These are phyloP conservation scores for Amphiura filiformis DNA, from an alignment of 35 echinoderm and acorn worm species.

Conservation along the genomic window DNA sequence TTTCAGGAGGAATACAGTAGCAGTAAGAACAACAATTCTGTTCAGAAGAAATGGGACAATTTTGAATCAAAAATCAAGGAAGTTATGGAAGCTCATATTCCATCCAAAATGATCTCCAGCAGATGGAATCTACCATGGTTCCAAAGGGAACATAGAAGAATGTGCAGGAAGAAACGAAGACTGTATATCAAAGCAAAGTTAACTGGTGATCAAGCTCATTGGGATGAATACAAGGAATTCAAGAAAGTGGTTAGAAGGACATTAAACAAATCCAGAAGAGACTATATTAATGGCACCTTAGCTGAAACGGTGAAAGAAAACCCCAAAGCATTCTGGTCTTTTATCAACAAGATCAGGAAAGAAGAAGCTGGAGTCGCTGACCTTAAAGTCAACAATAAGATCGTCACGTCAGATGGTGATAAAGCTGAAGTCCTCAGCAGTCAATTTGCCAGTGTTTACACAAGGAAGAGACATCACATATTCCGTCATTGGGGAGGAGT, in stretches of 20 bases:
- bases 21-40: not conserved
- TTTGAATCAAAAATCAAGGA: slow-evolving; percentile 7
- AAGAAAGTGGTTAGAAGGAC: not conserved
- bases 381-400: too few species aligned
- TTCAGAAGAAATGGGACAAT: slow-evolving; percentile 17
- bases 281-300: not conserved
- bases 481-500: not conserved
- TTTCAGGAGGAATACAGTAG: not conserved
- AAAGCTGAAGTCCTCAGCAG: too few species aligned
- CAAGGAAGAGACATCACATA: too few species aligned
- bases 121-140: slow-evolving; percentile 37
- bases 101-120: not conserved
- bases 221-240: slow-evolving; percentile 8
- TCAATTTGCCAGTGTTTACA: too few species aligned
- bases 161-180: slow-evolving; percentile 22
- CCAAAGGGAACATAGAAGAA: slow-evolving; percentile 4
- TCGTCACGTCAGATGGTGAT: too few species aligned
- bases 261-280: slow-evolving; percentile 2
- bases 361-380: too few species aligned
- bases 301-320: too few species aligned
- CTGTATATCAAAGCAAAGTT: slow-evolving; percentile 33
- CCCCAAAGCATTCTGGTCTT: too few species aligned
- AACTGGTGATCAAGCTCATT: not conserved
- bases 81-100: slow-evolving; percentile 13
- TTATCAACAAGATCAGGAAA: not conserved